Conservation (phyloP, 2,113 vertebrate species). For the Odontophorus gujanensis region DNA sequence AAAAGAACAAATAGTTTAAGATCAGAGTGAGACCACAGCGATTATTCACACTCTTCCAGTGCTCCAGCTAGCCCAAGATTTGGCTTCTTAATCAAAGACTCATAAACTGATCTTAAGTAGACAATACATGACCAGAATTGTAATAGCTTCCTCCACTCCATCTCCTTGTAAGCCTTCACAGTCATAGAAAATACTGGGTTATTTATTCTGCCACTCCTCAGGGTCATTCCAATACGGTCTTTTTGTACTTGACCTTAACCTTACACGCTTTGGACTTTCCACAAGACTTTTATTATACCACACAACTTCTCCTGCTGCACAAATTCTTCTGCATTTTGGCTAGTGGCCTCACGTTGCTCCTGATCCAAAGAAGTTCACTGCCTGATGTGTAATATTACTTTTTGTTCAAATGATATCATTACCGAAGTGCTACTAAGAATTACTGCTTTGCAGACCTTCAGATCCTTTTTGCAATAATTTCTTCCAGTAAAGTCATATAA, state of each 20-base stretch:
- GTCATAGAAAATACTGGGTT: background rate
- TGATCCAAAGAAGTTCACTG: background rate
- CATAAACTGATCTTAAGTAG: background rate
- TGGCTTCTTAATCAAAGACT: background rate
- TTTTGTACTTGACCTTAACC: conserved; percentile 1
- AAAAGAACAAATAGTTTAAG: background rate
- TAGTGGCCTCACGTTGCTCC: background rate
- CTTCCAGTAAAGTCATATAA: background rate
- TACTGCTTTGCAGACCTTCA: conserved; percentile 7
- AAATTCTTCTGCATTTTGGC: background rate
- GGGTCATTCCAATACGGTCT: background rate
- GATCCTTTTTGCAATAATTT: background rate
- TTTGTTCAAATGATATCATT: conserved; percentile 20
- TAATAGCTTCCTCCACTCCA: background rate
- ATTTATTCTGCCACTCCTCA: background rate
- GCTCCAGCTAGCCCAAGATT: background rate
- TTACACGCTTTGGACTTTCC: background rate
- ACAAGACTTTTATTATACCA: background rate
- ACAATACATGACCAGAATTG: background rate
- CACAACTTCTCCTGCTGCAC: background rate
- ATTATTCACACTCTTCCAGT: background rate
- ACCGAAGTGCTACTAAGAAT: background rate
- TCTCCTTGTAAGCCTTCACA: rapidly evolving
- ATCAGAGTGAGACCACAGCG: background rate
- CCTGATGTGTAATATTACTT: conserved; percentile 4